These are phyloP conservation scores for Hydrotaea diabolus DNA, from an alignment of 2,888 invertebrate genomes.

Conservation along the genomic window DNA sequence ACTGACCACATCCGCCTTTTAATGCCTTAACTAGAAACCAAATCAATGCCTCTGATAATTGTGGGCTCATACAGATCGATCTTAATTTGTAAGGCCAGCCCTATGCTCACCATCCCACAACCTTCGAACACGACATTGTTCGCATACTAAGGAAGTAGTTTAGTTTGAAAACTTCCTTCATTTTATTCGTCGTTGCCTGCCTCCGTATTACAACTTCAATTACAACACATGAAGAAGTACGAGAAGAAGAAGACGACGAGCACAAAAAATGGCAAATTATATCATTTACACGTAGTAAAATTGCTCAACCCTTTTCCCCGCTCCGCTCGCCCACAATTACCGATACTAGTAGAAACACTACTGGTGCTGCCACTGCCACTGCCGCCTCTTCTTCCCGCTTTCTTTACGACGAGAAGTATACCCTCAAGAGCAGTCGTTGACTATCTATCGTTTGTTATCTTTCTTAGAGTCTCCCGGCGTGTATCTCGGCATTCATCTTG, in stretches of 20 bases:
- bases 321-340: no score
- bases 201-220: not conserved
- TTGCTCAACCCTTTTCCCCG: slow-evolving; percentile 22
- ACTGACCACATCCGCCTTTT: no score
- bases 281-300: slow-evolving; percentile 60
- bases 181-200: not conserved
- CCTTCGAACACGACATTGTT: not conserved
- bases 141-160: not conserved
- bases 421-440: slow-evolving; percentile 52
- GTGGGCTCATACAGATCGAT: not conserved
- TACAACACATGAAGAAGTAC: not conserved
- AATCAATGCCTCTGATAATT: no score
- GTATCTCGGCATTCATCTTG: slow-evolving; percentile 13
- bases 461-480: slow-evolving; percentile 20
- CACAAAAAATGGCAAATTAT: slow-evolving; percentile 57
- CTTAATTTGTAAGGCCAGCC: not conserved
- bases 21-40: no score
- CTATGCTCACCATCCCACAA: not conserved
- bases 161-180: not conserved
- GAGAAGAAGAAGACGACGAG: not conserved
- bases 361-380: not conserved
- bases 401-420: slow-evolving; percentile 16
- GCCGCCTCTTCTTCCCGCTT: not conserved
- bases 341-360: not conserved
- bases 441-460: slow-evolving; percentile 56